These are phyloP conservation scores for Ceyx erithaca DNA, from an alignment of 2,797 vertebrate species.

Conservation along the genomic window DNA sequence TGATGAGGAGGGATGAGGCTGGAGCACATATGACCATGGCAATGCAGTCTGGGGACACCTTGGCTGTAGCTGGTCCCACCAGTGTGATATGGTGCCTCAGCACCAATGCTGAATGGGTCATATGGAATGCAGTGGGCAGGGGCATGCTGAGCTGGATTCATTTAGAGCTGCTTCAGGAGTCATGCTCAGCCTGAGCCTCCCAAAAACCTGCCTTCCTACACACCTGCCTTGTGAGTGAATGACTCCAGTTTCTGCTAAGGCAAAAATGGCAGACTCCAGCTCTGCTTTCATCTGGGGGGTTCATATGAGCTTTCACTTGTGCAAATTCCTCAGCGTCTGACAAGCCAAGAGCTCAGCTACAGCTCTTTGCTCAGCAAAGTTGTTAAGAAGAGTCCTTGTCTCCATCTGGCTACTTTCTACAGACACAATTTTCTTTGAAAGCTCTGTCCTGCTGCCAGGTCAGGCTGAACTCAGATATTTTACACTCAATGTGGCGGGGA, in stretches of 20 bases:
- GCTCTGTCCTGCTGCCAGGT: background rate
- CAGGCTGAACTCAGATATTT: conserved; percentile 5
- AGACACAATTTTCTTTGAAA: background rate
- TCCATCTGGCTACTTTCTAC: background rate
- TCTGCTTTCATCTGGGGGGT: background rate
- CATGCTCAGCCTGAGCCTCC: fast-evolving
- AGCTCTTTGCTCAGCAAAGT: background rate
- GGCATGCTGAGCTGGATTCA: fast-evolving
- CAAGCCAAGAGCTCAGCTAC: background rate
- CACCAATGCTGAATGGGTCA: fast-evolving
- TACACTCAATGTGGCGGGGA: background rate
- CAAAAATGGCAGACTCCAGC: background rate
- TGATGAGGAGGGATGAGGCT: background rate
- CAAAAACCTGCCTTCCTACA: background rate
- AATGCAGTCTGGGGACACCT: background rate
- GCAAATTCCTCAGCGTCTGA: background rate
- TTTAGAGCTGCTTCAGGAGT: background rate
- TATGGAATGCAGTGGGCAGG: background rate
- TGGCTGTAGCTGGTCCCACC: fast-evolving
- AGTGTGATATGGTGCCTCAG: background rate
- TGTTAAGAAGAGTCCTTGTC: background rate
- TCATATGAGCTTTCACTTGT: background rate
- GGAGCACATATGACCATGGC: background rate
- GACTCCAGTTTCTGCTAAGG: background rate
- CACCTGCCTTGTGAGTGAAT: background rate